Conservation (phyloP, 2,113 vertebrate genomes). For the Syrmaticus mikado region DNA sequence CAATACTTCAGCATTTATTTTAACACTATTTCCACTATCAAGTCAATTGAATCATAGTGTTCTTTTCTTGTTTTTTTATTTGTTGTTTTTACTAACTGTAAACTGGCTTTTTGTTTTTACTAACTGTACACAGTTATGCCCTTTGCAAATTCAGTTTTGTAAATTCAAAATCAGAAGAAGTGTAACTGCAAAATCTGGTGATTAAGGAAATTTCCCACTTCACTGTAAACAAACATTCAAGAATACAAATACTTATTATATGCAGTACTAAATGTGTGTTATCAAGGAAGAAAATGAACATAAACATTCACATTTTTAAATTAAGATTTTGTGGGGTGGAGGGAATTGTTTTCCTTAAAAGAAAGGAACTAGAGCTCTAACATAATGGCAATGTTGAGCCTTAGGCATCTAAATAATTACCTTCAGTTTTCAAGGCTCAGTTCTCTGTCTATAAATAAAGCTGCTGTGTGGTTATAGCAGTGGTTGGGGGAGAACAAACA, state of each 20-base stretch:
- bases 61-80: no score
- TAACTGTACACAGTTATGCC: not conserved
- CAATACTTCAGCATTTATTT: not conserved
- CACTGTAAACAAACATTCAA: not conserved
- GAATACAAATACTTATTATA: not conserved
- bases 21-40: not conserved
- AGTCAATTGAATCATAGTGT: not conserved
- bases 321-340: slow-evolving; percentile 44
- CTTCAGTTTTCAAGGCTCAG: slow-evolving; percentile 59
- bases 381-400: slow-evolving; percentile 69
- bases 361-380: slow-evolving; percentile 55
- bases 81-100: not conserved
- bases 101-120: not conserved
- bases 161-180: not conserved
- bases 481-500: not conserved
- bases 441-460: slow-evolving; percentile 64
- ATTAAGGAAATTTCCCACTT: not conserved
- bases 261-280: not conserved
- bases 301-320: slow-evolving; percentile 52
- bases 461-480: slow-evolving; percentile 19
- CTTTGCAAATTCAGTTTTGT: not conserved
- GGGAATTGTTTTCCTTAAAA: slow-evolving; percentile 53
- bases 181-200: not conserved
- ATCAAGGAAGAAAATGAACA: slow-evolving; percentile 9
- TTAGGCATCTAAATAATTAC: slow-evolving; percentile 72